Percentiles rank a stretch among this genome's conserved stretches.
Evolutionary conservation across 2,113 vertebrate genomes (phyloP).

Genomic region (Oostethus manadensis): DNA sequence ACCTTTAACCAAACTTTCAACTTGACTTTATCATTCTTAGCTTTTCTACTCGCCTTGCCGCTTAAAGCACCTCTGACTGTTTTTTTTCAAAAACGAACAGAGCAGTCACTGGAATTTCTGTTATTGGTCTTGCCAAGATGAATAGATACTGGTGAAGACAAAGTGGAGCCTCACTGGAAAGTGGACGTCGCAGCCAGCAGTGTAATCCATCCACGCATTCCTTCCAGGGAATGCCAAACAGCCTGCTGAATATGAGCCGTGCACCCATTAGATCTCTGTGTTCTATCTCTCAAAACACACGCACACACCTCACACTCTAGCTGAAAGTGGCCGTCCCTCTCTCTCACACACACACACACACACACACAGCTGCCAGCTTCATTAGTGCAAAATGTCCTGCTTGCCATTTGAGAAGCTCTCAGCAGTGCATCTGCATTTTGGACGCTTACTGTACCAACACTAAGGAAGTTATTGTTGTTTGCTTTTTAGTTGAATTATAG

Average conservation of each 20-base stretch:
- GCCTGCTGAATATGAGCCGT: constrained; percentile 57
- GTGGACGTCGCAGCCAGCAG: constrained; percentile 55
- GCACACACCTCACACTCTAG: constrained; percentile 13
- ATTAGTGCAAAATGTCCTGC: constrained; percentile 60
- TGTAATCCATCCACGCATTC: constrained; percentile 64
- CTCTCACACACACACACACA: constrained; percentile 2
- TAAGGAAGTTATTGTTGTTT: background rate
- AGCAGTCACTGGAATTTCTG: constrained; percentile 43
- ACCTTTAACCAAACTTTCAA: too few relatives aligned
- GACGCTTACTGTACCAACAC: background rate
- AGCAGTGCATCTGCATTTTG: constrained; percentile 14
- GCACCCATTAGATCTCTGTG: constrained; percentile 42
- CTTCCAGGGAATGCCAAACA: constrained; percentile 65
- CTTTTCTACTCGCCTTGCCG: too few relatives aligned
- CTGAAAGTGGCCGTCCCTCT: background rate
- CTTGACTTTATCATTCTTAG: too few relatives aligned
- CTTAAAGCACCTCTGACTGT: too few relatives aligned
- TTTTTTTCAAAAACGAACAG: constrained; percentile 15
- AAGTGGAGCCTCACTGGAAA: constrained; percentile 65
- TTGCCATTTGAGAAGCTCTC: constrained; percentile 63
- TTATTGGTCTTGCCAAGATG: constrained; percentile 36
- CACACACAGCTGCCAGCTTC: constrained; percentile 49
- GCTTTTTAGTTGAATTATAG: background rate
- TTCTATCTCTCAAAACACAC: constrained; percentile 34
- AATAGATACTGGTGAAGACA: constrained; percentile 56